phyloP scores from a whole-genome alignment of 2,797 vertebrate species.

The Oreochromis mossambicus region DNA sequence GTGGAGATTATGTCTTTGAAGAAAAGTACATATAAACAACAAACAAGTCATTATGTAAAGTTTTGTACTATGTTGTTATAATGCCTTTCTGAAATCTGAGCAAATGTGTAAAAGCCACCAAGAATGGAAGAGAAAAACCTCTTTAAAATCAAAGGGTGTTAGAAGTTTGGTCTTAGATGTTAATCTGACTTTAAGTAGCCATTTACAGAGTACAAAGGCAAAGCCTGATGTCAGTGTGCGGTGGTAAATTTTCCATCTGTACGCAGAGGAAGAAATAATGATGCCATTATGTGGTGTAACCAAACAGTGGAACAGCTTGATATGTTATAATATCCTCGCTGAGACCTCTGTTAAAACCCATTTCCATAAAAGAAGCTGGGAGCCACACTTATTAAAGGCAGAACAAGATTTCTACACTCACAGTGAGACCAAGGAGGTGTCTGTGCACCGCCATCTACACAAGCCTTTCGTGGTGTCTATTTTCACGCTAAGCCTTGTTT shows the following conservation, averaged over 20 bases:
- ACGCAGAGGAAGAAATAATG: constrained; percentile 63
- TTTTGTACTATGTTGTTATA: constrained; percentile 12
- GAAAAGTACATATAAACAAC: constrained; percentile 17
- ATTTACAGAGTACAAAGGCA: constrained; percentile 63
- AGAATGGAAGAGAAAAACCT: background rate
- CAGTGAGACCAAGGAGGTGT: constrained; percentile 13
- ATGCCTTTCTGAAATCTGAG: constrained; percentile 14
- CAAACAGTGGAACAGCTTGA: constrained; percentile 62
- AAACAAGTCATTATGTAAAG: constrained; percentile 35
- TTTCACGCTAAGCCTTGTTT: constrained; percentile 42
- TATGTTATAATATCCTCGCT: constrained; percentile 60
- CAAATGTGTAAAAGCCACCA: constrained; percentile 27
- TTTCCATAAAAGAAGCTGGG: constrained; percentile 59
- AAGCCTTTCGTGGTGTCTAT: constrained; percentile 25
- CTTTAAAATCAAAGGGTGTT: constrained; percentile 46
- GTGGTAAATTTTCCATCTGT: constrained; percentile 39
- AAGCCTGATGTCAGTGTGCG: constrained; percentile 25
- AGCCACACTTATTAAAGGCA: constrained; percentile 50
- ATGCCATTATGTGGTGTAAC: constrained; percentile 57
- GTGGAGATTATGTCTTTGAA: constrained; percentile 25
- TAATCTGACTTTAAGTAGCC: constrained; percentile 64
- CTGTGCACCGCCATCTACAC: constrained; percentile 15
- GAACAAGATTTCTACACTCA: constrained; percentile 46
- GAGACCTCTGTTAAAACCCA: constrained; percentile 58
- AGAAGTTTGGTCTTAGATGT: constrained; percentile 47